Evolutionary conservation across 2,888 invertebrate species (phyloP), one percentile per base, ranked within the genome.

Genomic region (Melanostoma mellinum): DNA sequence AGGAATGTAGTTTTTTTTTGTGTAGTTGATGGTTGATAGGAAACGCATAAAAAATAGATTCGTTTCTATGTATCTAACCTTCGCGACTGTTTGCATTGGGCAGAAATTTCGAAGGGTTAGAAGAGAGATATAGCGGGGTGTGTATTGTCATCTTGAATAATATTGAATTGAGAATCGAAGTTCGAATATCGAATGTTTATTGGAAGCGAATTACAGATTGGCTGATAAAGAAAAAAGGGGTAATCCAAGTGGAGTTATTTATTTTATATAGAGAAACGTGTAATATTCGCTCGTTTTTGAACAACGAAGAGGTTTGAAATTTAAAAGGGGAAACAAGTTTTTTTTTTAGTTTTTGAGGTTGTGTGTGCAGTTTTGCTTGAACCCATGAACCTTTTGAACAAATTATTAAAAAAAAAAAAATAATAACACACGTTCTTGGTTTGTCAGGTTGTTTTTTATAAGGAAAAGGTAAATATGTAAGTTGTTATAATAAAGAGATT

Each of bases 31-130:
- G 53, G 52, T 44, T 67, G 48, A 48, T 61, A 36, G 35, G n/a
- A 44, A 61, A 79, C 53, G 50, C 65, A 74, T 78, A 84, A 69
- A 78, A 78, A 69, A 82, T 56, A 35, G 55, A 69, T 79, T 84
- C 78, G 48, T 71, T 58, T 74, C 78, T 65, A 74, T 58, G 74
- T 71, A 60, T 78, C 69, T 79, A 84, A 84, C 84, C 84, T 84
- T 84, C 71, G 84, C 84, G 78, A 84, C 68, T 71, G 74, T 79
- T 82, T 82, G 81, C 81, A 82, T 82, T 82, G 68, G 67, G 68
- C 71, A 80, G 65, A 75, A 76, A 76, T 76, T 30, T 48, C n/a
- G 35, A 74, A 63, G 74, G 71, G 79, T 74, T 84, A 79, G 84
- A 84, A 79, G 84, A 84, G 36, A 60, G 84, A 79, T 71, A 84